phyloP scores from a whole-genome alignment of 1,140 invertebrate species.

The Sycobia sp. region DNA sequence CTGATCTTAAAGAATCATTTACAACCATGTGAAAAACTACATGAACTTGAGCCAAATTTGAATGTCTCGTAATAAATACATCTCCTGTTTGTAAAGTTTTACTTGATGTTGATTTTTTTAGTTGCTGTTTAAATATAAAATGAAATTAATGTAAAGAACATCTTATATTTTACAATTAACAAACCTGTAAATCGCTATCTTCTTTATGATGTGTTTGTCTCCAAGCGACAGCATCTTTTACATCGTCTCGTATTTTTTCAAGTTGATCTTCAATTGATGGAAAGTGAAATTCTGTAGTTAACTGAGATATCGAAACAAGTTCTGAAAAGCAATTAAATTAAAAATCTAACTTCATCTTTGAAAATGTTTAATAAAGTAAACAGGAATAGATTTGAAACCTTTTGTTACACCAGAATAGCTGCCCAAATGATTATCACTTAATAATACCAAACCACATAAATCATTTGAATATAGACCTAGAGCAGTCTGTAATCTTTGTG shows the following conservation, averaged over 20 bases:
- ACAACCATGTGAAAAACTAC: constrained; percentile 93
- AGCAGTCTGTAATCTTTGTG: constrained; percentile 88
- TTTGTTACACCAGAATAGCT: constrained; percentile 75
- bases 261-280: constrained; percentile 84
- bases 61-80: constrained; percentile 93
- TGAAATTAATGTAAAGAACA: neutral
- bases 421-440: constrained; percentile 80
- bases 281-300: constrained; percentile 89
- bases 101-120: constrained; percentile 53
- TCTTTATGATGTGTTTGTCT: constrained; percentile 57
- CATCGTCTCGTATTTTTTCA: constrained; percentile 71
- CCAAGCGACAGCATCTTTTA: constrained; percentile 63
- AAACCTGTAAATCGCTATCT: constrained; percentile 52
- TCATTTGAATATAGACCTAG: constrained; percentile 92
- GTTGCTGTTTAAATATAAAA: constrained; percentile 36
- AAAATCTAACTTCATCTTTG: too few relatives aligned
- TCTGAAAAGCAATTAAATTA: constrained; percentile 54
- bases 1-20: constrained; percentile 73
- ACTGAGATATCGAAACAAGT: constrained; percentile 68
- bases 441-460: constrained; percentile 83
- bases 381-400: constrained; percentile 59
- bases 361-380: constrained; percentile 12
- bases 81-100: constrained; percentile 82
- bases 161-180: neutral
- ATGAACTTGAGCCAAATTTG: constrained; percentile 92